A percentile compares a stretch with the other conserved stretches of the same genome.
Evolutionary conservation across 2,888 invertebrate genomes (phyloP).

Genomic region (Sycophila texana): DNA sequence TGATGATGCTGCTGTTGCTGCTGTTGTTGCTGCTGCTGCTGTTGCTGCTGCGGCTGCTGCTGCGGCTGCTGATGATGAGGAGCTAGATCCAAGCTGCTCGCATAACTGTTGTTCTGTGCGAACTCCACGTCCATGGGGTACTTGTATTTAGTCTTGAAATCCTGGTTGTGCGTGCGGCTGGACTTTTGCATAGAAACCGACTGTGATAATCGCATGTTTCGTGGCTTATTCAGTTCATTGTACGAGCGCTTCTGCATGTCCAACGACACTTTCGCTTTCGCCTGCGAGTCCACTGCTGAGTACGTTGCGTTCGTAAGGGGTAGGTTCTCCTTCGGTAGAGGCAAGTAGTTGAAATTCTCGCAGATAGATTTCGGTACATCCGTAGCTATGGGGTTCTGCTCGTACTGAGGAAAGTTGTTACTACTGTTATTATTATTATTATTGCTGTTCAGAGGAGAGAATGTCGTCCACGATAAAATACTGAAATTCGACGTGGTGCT

Average conservation of each 20-base stretch:
- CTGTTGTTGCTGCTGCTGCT: conserved; percentile 62
- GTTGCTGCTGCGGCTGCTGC: conserved; percentile 63
- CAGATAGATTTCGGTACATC: conserved; percentile 66
- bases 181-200: conserved; percentile 64
- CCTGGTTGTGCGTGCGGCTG: conserved; percentile 61
- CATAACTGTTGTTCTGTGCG: conserved; percentile 67
- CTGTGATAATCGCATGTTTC: conserved; percentile 62
- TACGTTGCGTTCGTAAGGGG: conserved; percentile 55
- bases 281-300: conserved; percentile 53
- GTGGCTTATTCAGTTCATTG: conserved; percentile 66
- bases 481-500: conserved; percentile 74
- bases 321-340: conserved; percentile 50
- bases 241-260: conserved; percentile 66
- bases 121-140: conserved; percentile 70
- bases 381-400: conserved; percentile 50
- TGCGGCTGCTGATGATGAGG: conserved; percentile 61
- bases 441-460: conserved; percentile 63
- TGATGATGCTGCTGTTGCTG: conserved; percentile 62
- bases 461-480: conserved; percentile 74
- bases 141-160: conserved; percentile 66
- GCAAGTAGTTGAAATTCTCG: conserved; percentile 68
- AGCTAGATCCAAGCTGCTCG: conserved; percentile 59
- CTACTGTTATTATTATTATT: conserved; percentile 57
- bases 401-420: conserved; percentile 60
- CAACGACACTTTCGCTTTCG: conserved; percentile 64